Evolutionary conservation across 1,140 invertebrate genomes (phyloP).

Genomic region (Conus ventricosus): DNA sequence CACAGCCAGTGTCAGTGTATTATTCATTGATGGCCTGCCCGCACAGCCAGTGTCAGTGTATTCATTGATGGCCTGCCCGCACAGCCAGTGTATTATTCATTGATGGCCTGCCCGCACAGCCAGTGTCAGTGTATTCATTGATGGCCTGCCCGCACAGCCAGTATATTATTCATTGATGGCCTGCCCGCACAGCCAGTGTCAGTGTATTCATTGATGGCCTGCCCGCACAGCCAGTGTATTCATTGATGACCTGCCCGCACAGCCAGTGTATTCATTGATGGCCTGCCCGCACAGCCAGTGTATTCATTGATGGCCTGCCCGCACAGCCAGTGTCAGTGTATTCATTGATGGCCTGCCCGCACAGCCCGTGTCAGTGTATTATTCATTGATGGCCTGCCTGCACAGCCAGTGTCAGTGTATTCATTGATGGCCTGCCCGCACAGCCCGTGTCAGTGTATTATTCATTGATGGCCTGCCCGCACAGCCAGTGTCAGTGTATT

Average conservation of each 20-base stretch:
- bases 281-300: constrained; percentile 57
- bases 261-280: constrained; percentile 72
- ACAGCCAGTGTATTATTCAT: constrained; percentile 57
- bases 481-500: constrained; percentile 46
- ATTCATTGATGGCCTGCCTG: constrained; percentile 73
- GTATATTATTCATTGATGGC: constrained; percentile 74
- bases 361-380: constrained; percentile 46
- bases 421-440: constrained; percentile 72
- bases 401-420: constrained; percentile 40
- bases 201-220: constrained; percentile 73
- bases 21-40: constrained; percentile 74
- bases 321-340: constrained; percentile 37
- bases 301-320: constrained; percentile 72
- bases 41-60: constrained; percentile 37
- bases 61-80: constrained; percentile 72
- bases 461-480: constrained; percentile 72
- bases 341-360: constrained; percentile 72
- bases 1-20: background rate
- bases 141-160: constrained; percentile 64
- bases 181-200: constrained; percentile 5
- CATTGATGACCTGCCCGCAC: too few relatives aligned
- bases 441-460: constrained; percentile 47
- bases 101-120: constrained; percentile 66
- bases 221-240: background rate
- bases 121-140: constrained; percentile 64